Conservation (phyloP, 2,888 invertebrate species). For the Epinotia nisella region DNA sequence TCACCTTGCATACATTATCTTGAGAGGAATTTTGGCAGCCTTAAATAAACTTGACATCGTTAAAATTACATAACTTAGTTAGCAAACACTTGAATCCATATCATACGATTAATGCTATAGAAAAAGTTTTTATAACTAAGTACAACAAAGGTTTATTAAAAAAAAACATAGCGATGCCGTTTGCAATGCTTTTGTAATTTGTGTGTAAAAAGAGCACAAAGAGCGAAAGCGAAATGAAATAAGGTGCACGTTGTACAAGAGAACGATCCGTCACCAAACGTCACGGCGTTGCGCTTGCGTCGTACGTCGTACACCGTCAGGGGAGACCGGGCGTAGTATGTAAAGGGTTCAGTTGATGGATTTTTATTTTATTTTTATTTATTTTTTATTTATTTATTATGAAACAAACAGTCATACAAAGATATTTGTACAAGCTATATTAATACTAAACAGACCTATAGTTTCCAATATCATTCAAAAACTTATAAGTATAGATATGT, state of each 20-base stretch:
- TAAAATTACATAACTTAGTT: background rate
- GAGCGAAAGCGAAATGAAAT: constrained; percentile 58
- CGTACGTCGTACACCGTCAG: constrained; percentile 2
- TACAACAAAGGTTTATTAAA: background rate
- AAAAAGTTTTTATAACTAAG: background rate
- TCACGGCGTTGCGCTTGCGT: constrained; percentile 59
- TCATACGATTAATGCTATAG: background rate
- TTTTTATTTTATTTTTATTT: too few species aligned
- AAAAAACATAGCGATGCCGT: constrained; percentile 14
- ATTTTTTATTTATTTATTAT: background rate
- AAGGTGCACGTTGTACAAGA: constrained; percentile 54
- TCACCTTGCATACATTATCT: constrained; percentile 1
- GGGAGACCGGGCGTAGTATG: background rate
- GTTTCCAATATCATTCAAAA: too few species aligned
- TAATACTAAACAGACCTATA: too few species aligned
- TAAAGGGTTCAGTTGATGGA: constrained; percentile 14
- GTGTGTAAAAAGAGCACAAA: constrained; percentile 43
- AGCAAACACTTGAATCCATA: background rate
- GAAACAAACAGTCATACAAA: too few species aligned
- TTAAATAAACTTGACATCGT: constrained; percentile 13
- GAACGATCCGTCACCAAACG: constrained; percentile 53
- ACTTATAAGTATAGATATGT: too few species aligned
- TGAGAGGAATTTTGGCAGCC: constrained; percentile 9
- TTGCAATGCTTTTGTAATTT: constrained; percentile 31
- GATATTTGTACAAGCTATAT: too few species aligned